Percentiles rank a stretch among this genome's conserved stretches.
Evolutionary conservation across 1,140 invertebrate species (phyloP).

Genomic region (Drosophila nikananu): DNA sequence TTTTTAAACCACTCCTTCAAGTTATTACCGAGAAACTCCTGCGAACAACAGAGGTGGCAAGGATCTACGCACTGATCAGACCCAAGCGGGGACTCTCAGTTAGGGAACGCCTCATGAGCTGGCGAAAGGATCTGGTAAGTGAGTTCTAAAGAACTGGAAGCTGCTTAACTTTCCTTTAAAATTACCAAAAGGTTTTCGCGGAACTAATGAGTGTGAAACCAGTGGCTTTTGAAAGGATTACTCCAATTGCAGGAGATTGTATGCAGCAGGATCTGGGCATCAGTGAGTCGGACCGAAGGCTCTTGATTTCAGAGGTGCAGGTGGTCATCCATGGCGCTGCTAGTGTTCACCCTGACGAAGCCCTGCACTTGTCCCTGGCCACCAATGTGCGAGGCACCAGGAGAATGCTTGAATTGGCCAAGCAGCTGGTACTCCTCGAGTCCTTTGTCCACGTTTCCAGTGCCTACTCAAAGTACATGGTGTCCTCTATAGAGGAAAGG

Average conservation of each 20-base stretch:
- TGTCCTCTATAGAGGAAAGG: conserved; percentile 87
- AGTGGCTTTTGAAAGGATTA: conserved; percentile 15
- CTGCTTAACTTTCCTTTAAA: not conserved
- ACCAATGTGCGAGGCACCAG: conserved; percentile 88
- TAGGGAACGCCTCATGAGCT: conserved; percentile 87
- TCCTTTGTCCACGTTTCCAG: conserved; percentile 90
- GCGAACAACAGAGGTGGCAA: conserved; percentile 89
- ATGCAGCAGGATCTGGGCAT: conserved; percentile 89
- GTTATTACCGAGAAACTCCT: conserved; percentile 93
- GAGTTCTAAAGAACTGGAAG: too few relatives aligned
- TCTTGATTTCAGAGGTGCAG: conserved; percentile 85
- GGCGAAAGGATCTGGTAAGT: conserved; percentile 86
- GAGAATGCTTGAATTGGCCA: conserved; percentile 86
- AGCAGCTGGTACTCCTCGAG: conserved; percentile 89
- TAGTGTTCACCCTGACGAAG: conserved; percentile 92
- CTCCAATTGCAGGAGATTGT: conserved; percentile 87
- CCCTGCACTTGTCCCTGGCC: conserved; percentile 87
- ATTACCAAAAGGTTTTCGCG: conserved; percentile 28
- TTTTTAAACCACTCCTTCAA: conserved; percentile 38
- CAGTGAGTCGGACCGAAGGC: conserved; percentile 86
- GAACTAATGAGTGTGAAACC: conserved; percentile 10
- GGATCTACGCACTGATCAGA: conserved; percentile 91
- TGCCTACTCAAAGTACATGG: conserved; percentile 89
- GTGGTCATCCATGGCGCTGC: conserved; percentile 95
- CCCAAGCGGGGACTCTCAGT: conserved; percentile 91